Conservation (phyloP, 23 tunicate species). For the Halocynthia aurantium region DNA sequence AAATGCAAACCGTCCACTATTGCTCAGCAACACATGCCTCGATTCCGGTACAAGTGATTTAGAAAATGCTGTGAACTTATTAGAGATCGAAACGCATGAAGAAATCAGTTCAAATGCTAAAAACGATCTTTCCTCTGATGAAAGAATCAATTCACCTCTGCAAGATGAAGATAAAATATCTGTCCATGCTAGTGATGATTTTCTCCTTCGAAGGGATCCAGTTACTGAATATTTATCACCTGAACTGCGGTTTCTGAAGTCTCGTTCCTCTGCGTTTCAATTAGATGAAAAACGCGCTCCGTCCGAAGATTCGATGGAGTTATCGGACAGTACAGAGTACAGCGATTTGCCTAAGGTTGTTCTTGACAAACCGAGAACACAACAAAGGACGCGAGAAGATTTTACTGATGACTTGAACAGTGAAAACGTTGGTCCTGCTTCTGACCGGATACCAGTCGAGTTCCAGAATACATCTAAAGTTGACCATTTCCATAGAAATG, state of each 20-base stretch:
- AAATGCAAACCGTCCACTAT: background rate
- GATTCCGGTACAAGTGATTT: background rate
- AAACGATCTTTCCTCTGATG: background rate
- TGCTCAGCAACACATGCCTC: conserved; percentile 5
- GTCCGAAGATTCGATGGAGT: conserved; percentile 27
- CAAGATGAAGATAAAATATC: background rate
- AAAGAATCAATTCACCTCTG: background rate
- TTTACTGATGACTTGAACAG: too few species aligned
- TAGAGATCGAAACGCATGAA: background rate
- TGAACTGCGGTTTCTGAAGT: background rate
- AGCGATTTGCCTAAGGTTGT: conserved; percentile 71
- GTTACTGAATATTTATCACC: background rate
- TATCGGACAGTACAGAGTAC: conserved; percentile 70
- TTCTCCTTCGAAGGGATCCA: background rate
- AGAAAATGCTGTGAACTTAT: background rate
- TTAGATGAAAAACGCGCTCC: conserved; percentile 5
- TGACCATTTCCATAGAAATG: too few species aligned
- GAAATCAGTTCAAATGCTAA: background rate
- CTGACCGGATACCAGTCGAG: too few species aligned
- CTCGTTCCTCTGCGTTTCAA: background rate
- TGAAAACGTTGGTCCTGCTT: too few species aligned
- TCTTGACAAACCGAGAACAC: too few species aligned
- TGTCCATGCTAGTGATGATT: background rate
- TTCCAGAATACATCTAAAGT: too few species aligned
- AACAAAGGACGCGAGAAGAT: too few species aligned